Conservation (phyloP, 30 jellyfish, hydroid and myxozoan genomes). For the Sanderia malayensis region DNA sequence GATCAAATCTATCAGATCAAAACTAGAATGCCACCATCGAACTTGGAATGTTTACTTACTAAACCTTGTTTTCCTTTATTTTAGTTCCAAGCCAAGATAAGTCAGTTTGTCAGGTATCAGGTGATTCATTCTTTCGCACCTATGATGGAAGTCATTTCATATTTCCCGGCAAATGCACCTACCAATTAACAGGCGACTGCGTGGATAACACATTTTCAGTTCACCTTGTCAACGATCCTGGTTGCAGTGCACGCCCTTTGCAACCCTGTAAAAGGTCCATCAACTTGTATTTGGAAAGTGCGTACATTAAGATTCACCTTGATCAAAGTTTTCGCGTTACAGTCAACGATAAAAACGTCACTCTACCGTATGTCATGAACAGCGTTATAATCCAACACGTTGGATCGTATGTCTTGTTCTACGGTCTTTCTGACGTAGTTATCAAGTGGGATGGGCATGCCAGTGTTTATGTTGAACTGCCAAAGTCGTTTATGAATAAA, state of each 20-base stretch:
- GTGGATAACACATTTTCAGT: constrained; percentile 70
- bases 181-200: constrained; percentile 83
- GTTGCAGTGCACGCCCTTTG: constrained; percentile 47
- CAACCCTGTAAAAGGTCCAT: constrained; percentile 54
- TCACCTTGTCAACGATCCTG: constrained; percentile 41
- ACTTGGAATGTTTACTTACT: too few species aligned
- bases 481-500: constrained; percentile 48
- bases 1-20: too few species aligned
- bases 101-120: constrained; percentile 53
- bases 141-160: constrained; percentile 58
- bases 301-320: constrained; percentile 32
- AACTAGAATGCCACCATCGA: too few species aligned
- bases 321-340: constrained; percentile 32
- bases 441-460: constrained; percentile 80
- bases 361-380: constrained; percentile 44
- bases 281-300: constrained; percentile 45
- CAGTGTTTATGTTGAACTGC: constrained; percentile 54
- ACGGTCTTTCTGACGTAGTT: constrained; percentile 62
- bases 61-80: neutral
- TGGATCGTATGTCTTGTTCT: constrained; percentile 51
- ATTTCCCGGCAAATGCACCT: constrained; percentile 77
- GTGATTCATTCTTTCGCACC: constrained; percentile 33
- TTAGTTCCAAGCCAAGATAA: neutral
- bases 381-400: constrained; percentile 57
- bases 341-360: constrained; percentile 32